phyloP scores from a whole-genome alignment of 2,113 vertebrate genomes.

The Eolophus roseicapilla region DNA sequence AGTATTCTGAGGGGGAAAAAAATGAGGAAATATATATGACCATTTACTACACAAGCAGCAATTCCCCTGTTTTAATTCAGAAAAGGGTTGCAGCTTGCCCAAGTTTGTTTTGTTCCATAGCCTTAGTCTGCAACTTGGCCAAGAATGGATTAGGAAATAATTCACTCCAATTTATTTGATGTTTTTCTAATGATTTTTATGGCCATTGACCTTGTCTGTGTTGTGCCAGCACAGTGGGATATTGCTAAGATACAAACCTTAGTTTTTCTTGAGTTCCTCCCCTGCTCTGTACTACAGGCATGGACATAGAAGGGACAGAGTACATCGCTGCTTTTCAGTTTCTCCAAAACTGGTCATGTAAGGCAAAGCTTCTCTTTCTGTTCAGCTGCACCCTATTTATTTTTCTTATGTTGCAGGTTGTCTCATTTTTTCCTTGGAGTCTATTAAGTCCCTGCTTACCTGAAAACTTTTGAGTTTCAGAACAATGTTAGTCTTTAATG shows the following conservation, averaged over 20 bases:
- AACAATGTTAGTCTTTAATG: neutral
- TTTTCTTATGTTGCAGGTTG: neutral
- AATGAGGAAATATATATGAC: neutral
- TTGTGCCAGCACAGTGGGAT: neutral
- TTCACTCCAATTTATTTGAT: neutral
- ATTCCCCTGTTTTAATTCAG: neutral
- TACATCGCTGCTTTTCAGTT: neutral
- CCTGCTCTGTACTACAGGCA: neutral
- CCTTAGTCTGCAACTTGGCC: neutral
- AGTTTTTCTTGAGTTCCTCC: neutral
- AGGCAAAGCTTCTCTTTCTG: neutral
- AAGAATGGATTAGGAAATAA: neutral
- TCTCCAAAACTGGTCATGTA: neutral
- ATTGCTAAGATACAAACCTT: neutral
- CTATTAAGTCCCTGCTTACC: neutral
- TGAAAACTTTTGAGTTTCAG: neutral
- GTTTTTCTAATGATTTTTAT: neutral
- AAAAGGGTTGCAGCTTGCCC: neutral
- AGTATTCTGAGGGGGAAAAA: neutral
- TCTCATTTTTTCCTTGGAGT: neutral
- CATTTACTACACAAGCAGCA: neutral
- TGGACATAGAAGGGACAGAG: neutral
- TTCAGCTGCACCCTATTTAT: neutral
- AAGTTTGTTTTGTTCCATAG: neutral
- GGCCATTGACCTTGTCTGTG: neutral